Evolutionary conservation across 2,888 invertebrate species (phyloP).

Genomic region (Sesamia inferens): DNA sequence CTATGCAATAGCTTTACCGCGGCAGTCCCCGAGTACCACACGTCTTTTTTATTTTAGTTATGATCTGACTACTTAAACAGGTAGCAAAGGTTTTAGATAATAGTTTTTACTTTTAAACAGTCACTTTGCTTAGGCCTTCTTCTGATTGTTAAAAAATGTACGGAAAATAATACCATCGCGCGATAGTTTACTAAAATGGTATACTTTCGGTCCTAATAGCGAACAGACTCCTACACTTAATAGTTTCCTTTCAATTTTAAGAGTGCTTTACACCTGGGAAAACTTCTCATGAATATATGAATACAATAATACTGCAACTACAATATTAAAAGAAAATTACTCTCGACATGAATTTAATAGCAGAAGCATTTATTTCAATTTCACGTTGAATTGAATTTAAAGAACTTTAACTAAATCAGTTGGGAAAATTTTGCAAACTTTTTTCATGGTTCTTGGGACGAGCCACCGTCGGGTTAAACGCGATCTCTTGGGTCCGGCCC

Average conservation of each 20-base stretch:
- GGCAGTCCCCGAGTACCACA: no score
- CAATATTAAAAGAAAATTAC: slow-evolving; percentile 45
- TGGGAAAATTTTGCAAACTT: slow-evolving; percentile 16
- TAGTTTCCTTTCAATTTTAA: slow-evolving; percentile 23
- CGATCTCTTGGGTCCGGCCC: no score
- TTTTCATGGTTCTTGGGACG: no score
- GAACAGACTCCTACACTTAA: slow-evolving; percentile 1
- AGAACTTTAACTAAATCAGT: slow-evolving; percentile 19
- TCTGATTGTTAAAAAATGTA: neutral
- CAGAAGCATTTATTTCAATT: slow-evolving; percentile 39
- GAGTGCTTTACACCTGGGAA: slow-evolving; percentile 13
- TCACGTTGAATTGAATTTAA: slow-evolving; percentile 27
- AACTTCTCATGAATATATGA: slow-evolving; percentile 53
- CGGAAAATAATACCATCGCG: no score
- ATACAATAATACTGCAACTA: slow-evolving; percentile 40
- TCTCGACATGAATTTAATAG: slow-evolving; percentile 38
- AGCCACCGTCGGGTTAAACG: no score
- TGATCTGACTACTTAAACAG: neutral
- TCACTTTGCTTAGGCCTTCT: neutral
- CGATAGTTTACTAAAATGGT: neutral
- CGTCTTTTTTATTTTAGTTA: neutral
- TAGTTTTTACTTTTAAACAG: neutral
- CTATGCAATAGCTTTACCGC: no score
- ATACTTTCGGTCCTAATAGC: neutral
- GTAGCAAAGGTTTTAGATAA: neutral